Base-by-base conservation (phyloP, 1,140 invertebrate genomes). In the Drosophila sechellia region DNA sequence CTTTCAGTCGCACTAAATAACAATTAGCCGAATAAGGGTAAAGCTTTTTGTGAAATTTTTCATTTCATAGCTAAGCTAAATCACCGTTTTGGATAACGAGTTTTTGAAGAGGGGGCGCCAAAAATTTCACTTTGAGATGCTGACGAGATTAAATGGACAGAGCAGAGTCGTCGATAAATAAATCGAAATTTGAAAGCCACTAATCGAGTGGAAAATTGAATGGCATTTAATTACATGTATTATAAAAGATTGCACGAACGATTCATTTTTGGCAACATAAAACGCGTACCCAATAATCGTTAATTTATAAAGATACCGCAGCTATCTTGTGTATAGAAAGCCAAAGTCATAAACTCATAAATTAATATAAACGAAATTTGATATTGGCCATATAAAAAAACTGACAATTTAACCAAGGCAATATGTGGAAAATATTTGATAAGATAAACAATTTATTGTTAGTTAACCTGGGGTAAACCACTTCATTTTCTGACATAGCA, bases 21-120 rank as follows among this genome's bases (percentile, higher is more conserved):
- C 84, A 87, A 87, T 83, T 87, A 89, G 49, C 79, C 50, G 56
- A 53, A 89, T 70, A 78, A 49, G 83, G 84, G 10, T 57, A 66
- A 61, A 39, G 27, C 5, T 27, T 31, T 53, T 57, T 25, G 48
- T 56, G 61, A 5, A 20, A 10, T 53, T 49, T 52, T 37, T 35
- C 20, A 27, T 35, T 76, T 50, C 4, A 6, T 22, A 60, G 45
- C 40, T 65, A 37, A 13, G 56, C 12, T 42, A 42, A 40, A 35
- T 55, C 31, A 48, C 57, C 56, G 46, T 68, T 84, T 80, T 57
- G 81, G 78, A 52, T 77, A 87, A 63, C 83, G 49, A 73, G 71
- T 89, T 79, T 81, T 56, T 69, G n/a, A 60, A 63, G n/a, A 42
- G 61, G 58, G 56, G 78, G 61, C 64, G 68, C 77, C 61, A 50